Conservation (phyloP, 2,797 vertebrate species). For the Nyctalus aviator region DNA sequence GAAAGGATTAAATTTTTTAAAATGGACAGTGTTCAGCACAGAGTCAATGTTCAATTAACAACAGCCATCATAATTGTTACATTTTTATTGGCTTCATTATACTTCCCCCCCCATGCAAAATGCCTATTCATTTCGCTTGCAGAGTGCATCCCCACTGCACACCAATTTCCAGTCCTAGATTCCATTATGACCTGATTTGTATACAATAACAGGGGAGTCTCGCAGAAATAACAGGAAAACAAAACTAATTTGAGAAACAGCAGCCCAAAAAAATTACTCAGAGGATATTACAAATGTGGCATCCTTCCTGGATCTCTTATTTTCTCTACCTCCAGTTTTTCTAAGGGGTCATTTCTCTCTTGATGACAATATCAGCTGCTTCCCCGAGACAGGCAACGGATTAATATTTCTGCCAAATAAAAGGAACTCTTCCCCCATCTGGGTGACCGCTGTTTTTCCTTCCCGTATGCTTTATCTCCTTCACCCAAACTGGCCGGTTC, state of each 20-base stretch:
- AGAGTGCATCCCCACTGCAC: background rate
- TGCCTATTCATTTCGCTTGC: background rate
- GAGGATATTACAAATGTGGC: slow-evolving; percentile 50
- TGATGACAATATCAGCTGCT: slow-evolving; percentile 25
- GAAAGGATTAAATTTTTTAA: background rate
- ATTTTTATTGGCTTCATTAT: background rate
- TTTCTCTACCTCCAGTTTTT: slow-evolving; percentile 46
- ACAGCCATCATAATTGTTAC: background rate
- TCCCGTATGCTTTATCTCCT: background rate
- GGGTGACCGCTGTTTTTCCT: background rate
- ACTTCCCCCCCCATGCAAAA: background rate
- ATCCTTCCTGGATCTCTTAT: slow-evolving; percentile 65
- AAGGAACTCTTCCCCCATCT: background rate
- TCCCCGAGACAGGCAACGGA: slow-evolving; percentile 5
- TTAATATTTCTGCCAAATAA: slow-evolving; percentile 55
- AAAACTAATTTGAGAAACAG: slow-evolving; percentile 72
- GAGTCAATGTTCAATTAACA: background rate
- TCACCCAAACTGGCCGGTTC: background rate
- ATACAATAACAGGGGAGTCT: slow-evolving; percentile 35
- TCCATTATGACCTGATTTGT: slow-evolving; percentile 44
- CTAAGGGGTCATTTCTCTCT: slow-evolving; percentile 42
- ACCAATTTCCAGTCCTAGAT: slow-evolving; percentile 21
- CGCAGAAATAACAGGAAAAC: slow-evolving; percentile 72
- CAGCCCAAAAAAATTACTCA: background rate
- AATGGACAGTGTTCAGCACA: background rate